Percentiles rank a stretch among this genome's conserved stretches.
Evolutionary conservation across 2,797 vertebrate genomes (phyloP).

Genomic region (Ambastaia sidthimunki): DNA sequence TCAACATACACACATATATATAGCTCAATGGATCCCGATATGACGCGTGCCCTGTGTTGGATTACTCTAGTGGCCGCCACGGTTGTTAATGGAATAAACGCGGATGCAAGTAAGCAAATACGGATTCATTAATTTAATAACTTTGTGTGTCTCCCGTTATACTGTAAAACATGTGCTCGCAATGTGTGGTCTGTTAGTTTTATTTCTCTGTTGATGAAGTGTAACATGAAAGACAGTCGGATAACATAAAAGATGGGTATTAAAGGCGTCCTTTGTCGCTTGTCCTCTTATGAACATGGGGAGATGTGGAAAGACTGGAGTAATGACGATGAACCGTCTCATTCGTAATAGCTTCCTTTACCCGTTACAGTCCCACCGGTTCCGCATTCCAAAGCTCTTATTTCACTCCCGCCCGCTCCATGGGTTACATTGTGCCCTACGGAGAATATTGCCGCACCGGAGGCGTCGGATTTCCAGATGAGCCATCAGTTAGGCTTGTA

Average conservation of each 20-base stretch:
- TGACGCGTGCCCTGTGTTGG: conserved; percentile 69
- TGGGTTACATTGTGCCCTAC: conserved; percentile 43
- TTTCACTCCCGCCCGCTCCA: conserved; percentile 69
- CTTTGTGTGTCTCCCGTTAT: neutral
- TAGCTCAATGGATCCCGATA: conserved; percentile 68
- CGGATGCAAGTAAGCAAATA: conserved; percentile 76
- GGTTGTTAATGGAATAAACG: conserved; percentile 66
- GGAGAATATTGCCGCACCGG: conserved; percentile 13
- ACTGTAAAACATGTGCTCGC: neutral
- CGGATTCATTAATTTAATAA: conserved; percentile 4
- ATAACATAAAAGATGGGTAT: too few relatives aligned
- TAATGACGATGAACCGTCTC: conserved; percentile 60
- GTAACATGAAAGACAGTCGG: neutral
- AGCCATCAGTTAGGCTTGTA: conserved; percentile 3
- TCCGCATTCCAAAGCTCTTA: conserved; percentile 83
- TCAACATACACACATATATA: conserved; percentile 58
- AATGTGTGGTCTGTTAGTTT: neutral
- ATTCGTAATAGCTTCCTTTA: conserved; percentile 74
- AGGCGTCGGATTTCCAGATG: conserved; percentile 24
- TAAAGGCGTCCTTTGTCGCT: neutral
- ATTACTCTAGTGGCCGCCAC: conserved; percentile 69
- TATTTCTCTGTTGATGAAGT: neutral
- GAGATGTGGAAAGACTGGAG: conserved; percentile 61
- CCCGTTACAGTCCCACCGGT: conserved; percentile 80
- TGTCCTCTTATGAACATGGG: conserved; percentile 57